phyloP scores from a whole-genome alignment of 2,113 vertebrate species.

The Microtus pennsylvanicus region DNA sequence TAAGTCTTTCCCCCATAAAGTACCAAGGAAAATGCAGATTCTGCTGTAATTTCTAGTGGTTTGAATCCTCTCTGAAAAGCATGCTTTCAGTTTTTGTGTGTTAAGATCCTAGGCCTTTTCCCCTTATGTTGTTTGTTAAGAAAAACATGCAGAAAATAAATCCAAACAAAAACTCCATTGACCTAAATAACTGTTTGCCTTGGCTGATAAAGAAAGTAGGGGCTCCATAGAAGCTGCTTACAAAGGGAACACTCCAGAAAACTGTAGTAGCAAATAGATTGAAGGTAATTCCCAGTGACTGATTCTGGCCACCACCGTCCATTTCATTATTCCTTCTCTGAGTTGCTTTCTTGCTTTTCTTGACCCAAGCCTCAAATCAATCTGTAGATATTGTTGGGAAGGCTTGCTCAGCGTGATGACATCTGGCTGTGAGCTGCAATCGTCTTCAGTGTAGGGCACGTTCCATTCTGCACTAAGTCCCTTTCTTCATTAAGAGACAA shows the following conservation, averaged over 20 bases:
- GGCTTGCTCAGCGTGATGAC: constrained; percentile 72
- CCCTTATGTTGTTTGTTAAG: background rate
- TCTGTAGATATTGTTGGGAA: constrained; percentile 66
- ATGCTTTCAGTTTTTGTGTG: constrained; percentile 20
- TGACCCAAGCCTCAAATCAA: constrained; percentile 61
- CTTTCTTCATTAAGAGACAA: constrained; percentile 80
- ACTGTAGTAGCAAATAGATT: constrained; percentile 81
- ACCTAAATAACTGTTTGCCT: constrained; percentile 76
- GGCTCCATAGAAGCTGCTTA: constrained; percentile 84
- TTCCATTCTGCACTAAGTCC: constrained; percentile 39
- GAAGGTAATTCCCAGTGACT: constrained; percentile 85
- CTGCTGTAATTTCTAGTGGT: background rate
- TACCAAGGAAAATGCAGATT: background rate
- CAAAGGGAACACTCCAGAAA: constrained; percentile 84
- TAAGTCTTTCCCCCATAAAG: background rate
- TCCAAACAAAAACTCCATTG: constrained; percentile 60
- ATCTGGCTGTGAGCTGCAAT: constrained; percentile 72
- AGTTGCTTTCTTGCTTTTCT: constrained; percentile 80
- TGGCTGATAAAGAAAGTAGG: constrained; percentile 81
- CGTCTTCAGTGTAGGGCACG: constrained; percentile 48
- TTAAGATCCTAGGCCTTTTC: background rate
- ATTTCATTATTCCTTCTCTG: constrained; percentile 81
- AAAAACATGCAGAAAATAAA: constrained; percentile 61
- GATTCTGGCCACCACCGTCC: constrained; percentile 61
- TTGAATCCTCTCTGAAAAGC: constrained; percentile 35